phyloP scores from a whole-genome alignment of 1,140 invertebrate species.

The Lamellibrachia luymesi region DNA sequence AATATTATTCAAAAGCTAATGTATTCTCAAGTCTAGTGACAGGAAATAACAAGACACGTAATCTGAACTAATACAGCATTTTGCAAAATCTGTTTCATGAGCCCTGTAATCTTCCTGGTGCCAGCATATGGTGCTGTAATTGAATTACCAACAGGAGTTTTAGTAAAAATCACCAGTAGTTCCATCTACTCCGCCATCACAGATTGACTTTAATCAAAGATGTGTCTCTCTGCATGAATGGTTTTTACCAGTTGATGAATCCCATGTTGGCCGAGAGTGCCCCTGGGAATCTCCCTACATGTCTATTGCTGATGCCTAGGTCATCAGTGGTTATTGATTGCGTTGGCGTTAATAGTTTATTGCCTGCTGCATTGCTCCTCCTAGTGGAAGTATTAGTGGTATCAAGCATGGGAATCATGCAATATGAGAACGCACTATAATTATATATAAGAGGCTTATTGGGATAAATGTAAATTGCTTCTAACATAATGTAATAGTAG shows the following conservation, averaged over 20 bases:
- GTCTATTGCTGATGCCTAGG: background rate
- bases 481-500: background rate
- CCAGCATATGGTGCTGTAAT: background rate
- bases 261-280: background rate
- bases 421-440: background rate
- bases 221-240: background rate
- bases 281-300: background rate
- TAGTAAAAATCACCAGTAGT: background rate
- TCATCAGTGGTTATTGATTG: background rate
- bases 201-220: background rate
- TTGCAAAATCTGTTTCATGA: background rate
- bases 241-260: background rate
- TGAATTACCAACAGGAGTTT: background rate
- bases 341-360: constrained; percentile 5
- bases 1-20: background rate
- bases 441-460: background rate
- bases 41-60: background rate
- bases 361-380: background rate
- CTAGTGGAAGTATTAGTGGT: background rate
- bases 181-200: background rate
- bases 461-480: background rate
- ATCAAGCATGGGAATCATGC: background rate
- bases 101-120: background rate
- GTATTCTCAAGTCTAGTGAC: background rate
- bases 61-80: background rate